Evolutionary conservation across 2,888 invertebrate species (phyloP).

Genomic region (Sipha maydis): DNA sequence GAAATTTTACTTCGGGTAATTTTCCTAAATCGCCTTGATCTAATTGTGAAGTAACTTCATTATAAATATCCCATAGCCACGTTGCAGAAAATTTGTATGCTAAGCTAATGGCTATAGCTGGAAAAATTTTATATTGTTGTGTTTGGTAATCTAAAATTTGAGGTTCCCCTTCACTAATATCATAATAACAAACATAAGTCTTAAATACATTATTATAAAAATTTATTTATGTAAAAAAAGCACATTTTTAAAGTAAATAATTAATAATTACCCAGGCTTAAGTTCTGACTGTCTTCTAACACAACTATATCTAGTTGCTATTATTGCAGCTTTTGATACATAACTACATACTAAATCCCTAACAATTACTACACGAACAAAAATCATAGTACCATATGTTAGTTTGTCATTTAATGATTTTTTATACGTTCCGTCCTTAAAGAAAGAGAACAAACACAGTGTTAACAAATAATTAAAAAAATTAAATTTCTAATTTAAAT

Average conservation of each 20-base stretch:
- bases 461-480: neutral
- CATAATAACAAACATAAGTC: slow-evolving; percentile 3
- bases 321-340: slow-evolving; percentile 85
- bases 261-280: slow-evolving; percentile 75
- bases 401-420: slow-evolving; percentile 85
- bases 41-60: slow-evolving; percentile 82
- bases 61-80: slow-evolving; percentile 88
- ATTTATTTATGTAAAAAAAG: neutral
- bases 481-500: neutral
- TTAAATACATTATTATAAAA: too few species aligned
- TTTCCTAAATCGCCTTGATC: slow-evolving; percentile 84
- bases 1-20: slow-evolving; percentile 78
- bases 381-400: slow-evolving; percentile 93
- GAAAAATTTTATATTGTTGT: slow-evolving; percentile 92
- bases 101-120: slow-evolving; percentile 83
- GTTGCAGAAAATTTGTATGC: slow-evolving; percentile 80
- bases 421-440: slow-evolving; percentile 85
- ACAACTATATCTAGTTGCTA: slow-evolving; percentile 90
- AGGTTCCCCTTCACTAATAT: slow-evolving; percentile 80
- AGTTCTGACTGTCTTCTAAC: slow-evolving; percentile 90
- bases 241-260: neutral
- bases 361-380: slow-evolving; percentile 87
- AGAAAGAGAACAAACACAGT: slow-evolving; percentile 63
- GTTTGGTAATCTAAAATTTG: slow-evolving; percentile 94
- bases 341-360: slow-evolving; percentile 81